These are phyloP conservation scores for Synergus japonicus DNA, from an alignment of 2,888 invertebrate species.

Conservation along the genomic window DNA sequence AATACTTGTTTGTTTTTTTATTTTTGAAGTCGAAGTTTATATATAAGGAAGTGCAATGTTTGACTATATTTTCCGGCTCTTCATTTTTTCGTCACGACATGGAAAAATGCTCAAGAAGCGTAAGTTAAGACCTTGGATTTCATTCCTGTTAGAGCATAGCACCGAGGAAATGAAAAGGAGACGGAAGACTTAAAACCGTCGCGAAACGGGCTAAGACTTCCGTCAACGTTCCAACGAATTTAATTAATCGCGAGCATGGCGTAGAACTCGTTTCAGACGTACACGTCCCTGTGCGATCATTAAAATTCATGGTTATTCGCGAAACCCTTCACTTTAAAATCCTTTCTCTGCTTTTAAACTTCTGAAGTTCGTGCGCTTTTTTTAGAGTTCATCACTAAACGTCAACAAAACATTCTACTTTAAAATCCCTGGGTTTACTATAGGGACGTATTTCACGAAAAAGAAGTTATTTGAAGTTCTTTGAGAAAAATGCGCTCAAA, in stretches of 20 bases:
- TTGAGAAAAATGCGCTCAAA: not conserved
- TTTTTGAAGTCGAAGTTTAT: no score
- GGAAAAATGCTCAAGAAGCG: not conserved
- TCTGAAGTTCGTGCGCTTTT: not conserved
- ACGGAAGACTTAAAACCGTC: conserved; percentile 34
- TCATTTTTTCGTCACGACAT: no score
- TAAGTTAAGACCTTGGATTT: conserved; percentile 14
- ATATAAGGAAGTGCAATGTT: no score
- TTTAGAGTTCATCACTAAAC: conserved; percentile 3
- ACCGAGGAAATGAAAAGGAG: conserved; percentile 36
- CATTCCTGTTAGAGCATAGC: conserved; percentile 19
- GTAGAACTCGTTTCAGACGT: conserved; percentile 26
- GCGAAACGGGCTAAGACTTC: conserved; percentile 17
- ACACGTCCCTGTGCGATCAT: conserved; percentile 45
- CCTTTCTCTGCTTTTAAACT: conserved; percentile 27
- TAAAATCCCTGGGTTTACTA: not conserved
- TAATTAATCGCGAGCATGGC: conserved; percentile 49
- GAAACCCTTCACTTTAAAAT: conserved; percentile 14
- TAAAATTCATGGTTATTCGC: conserved; percentile 49
- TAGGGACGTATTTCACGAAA: not conserved
- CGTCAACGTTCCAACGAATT: conserved; percentile 44
- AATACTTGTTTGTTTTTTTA: not conserved
- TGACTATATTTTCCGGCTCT: no score
- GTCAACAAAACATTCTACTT: conserved; percentile 23
- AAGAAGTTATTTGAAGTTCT: not conserved